Evolutionary conservation across 2,797 vertebrate genomes (phyloP), one percentile per base, ranked within the genome.

Genomic region (Sternotherus odoratus): DNA sequence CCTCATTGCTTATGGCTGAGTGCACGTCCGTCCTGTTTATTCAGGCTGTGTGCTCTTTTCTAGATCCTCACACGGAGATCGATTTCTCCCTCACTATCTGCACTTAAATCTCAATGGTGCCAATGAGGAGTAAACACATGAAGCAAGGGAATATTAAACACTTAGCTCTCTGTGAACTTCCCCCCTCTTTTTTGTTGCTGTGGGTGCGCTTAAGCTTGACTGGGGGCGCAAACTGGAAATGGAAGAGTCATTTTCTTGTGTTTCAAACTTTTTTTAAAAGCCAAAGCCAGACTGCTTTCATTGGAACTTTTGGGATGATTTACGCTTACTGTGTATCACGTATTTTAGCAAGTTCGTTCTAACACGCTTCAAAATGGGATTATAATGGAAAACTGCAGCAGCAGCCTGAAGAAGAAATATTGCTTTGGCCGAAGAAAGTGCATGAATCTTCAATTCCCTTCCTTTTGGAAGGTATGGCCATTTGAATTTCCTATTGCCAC

Each of bases 1-100:
- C 12, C 82, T 10, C 0, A 4, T 51, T 43, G 36, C 56, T 46
- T 2, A 2, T 1, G 21, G 3, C 57, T 33, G 51, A 8, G 6
- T 24, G 0, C 4, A 0, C 2, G 6, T 15, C 21, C 2, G 6
- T 15, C 21, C 23, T n/a, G 17, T 79, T 56, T 9, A 8, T 48
- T 7, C 5, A 60, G 43, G 4, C 21, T 7, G 10, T 1, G 46
- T 13, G 6, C 39, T 36, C 53, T 4, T 60, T 36, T 82, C 78
- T n/a, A 48, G 16, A 54, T 15, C 49, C 72, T 84, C 48, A 56
- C 49, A 23, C n/a, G 6, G 21, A 77, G 74, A 28, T 11, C 63
- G 46, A 33, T 56, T 63, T 75, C 78, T 83, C 2, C 48, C 30
- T 9, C 53, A 23, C 0, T 5, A 53, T 3, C 46, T 77, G 72